Conservation (phyloP, 2,113 vertebrate species). For the Petrocephalus zakoni region DNA sequence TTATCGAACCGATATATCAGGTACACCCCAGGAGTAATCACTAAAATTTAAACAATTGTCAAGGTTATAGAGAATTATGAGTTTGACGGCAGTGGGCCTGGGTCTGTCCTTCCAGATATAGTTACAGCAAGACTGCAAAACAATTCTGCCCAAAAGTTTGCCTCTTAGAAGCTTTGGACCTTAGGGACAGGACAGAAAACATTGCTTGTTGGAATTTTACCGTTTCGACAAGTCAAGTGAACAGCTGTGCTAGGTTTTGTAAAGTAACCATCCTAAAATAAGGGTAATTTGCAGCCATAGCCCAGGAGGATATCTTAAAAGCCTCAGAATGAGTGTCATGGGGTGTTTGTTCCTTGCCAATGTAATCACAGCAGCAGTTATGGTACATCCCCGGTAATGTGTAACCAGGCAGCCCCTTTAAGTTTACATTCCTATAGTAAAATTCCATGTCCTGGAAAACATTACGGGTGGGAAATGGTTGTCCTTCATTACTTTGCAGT, state of each 20-base stretch:
- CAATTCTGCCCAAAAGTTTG: not conserved
- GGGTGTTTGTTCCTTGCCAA: not conserved
- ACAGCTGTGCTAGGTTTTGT: not conserved
- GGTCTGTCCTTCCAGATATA: not conserved
- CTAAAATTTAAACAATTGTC: constrained; percentile 57
- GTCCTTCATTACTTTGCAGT: not conserved
- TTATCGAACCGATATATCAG: constrained; percentile 48
- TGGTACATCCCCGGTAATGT: not conserved
- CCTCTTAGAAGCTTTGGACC: not conserved
- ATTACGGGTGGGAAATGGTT: not conserved
- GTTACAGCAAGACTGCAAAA: not conserved
- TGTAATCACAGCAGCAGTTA: not conserved
- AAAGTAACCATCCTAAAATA: not conserved
- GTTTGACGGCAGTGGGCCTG: constrained; percentile 38
- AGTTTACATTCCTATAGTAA: not conserved
- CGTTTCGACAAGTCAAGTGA: not conserved
- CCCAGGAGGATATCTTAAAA: not conserved
- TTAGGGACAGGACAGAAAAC: not conserved
- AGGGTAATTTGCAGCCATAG: not conserved
- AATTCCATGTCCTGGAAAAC: not conserved
- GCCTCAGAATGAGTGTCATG: not conserved
- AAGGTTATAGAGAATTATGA: constrained; percentile 56
- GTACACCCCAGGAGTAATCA: constrained; percentile 55
- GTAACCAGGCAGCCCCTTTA: not conserved
- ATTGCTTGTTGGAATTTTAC: not conserved